Evolutionary conservation across 2,113 vertebrate species (phyloP).

Genomic region (Phaetusa simplex): DNA sequence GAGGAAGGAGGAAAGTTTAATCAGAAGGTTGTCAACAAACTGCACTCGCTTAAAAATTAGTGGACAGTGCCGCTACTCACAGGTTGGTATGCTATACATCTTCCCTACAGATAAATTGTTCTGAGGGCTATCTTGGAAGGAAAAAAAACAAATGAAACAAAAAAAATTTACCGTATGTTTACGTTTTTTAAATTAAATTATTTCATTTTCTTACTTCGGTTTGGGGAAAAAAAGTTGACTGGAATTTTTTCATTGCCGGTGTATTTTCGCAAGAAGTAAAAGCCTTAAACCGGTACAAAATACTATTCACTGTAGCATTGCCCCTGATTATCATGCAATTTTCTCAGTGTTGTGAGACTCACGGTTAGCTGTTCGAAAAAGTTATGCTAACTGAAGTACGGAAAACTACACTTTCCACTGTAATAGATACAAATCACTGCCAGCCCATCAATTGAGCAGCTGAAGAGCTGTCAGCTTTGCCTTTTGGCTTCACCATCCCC

Average conservation of each 20-base stretch:
- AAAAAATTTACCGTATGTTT: background rate
- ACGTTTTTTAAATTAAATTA: background rate
- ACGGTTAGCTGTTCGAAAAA: background rate
- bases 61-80: background rate
- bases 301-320: background rate
- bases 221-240: background rate
- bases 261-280: background rate
- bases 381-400: background rate
- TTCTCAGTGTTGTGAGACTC: background rate
- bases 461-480: background rate
- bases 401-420: background rate
- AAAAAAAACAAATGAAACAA: background rate
- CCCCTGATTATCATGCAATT: background rate
- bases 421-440: background rate
- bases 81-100: background rate
- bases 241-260: background rate
- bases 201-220: background rate
- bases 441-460: background rate
- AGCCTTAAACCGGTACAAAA: background rate
- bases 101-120: background rate
- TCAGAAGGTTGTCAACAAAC: constrained; percentile 53
- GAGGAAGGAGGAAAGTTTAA: constrained; percentile 54
- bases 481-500: background rate
- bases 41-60: constrained; percentile 40
- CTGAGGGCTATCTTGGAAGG: background rate